phyloP scores from a whole-genome alignment of 2,113 vertebrate species.

The Centrocercus urophasianus region DNA sequence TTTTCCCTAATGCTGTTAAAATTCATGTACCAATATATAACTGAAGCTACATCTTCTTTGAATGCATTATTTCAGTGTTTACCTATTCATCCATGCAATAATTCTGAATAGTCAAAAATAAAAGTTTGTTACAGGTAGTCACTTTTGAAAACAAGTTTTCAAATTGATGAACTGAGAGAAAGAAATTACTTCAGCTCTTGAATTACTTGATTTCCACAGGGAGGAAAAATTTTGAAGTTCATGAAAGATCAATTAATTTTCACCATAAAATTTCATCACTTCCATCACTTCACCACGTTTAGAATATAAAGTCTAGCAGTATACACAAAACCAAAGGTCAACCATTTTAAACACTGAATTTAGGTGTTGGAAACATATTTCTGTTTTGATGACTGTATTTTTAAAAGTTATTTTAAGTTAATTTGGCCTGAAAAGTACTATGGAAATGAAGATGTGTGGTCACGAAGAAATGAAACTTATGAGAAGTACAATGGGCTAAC shows the following conservation, averaged over 20 bases:
- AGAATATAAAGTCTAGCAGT: background rate
- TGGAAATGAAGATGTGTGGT: background rate
- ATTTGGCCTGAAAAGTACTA: background rate
- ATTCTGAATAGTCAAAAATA: background rate
- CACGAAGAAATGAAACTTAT: background rate
- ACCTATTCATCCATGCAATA: background rate
- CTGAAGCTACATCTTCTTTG: background rate
- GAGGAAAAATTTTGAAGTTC: background rate
- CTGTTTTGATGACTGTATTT: background rate
- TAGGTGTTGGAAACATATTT: background rate
- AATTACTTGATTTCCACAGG: background rate
- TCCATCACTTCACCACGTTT: background rate
- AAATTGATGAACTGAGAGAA: background rate
- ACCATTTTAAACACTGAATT: background rate
- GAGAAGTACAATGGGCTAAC: fast-evolving
- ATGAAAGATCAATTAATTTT: background rate
- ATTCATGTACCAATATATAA: background rate
- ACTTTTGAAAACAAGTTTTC: background rate
- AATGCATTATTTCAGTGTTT: background rate
- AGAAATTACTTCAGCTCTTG: background rate
- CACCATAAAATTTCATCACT: background rate
- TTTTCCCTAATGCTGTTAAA: background rate
- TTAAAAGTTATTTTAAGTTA: background rate
- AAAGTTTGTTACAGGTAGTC: background rate
- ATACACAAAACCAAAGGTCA: background rate